phyloP scores from a whole-genome alignment of 2,113 vertebrate genomes.

The Vulpes lagopus region DNA sequence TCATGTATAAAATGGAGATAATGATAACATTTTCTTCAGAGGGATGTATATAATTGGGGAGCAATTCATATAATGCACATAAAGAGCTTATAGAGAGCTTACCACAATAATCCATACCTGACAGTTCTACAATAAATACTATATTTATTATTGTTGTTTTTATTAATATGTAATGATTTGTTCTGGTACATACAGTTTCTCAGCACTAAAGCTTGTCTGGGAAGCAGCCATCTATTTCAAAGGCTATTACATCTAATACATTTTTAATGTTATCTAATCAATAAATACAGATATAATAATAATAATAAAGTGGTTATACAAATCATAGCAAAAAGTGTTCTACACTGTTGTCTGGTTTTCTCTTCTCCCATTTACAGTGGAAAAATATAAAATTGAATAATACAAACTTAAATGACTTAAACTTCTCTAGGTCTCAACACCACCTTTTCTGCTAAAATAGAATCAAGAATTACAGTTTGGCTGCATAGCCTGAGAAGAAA shows the following conservation, averaged over 20 bases:
- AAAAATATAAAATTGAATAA: conserved; percentile 13
- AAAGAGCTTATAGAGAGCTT: not conserved
- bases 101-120: not conserved
- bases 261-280: conserved; percentile 41
- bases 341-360: not conserved
- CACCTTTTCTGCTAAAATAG: conserved; percentile 39
- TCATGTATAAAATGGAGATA: not conserved
- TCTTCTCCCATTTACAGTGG: conserved; percentile 3
- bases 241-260: not conserved
- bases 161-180: not conserved
- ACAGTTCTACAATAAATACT: not conserved
- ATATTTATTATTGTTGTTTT: not conserved
- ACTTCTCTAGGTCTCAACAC: not conserved
- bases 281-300: not conserved
- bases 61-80: not conserved
- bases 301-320: not conserved
- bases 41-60: not conserved
- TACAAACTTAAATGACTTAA: conserved; percentile 20
- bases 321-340: not conserved
- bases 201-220: not conserved
- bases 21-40: conserved; percentile 3
- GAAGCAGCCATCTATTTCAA: conserved; percentile 46
- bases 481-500: not conserved
- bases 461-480: not conserved
- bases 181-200: not conserved